Evolutionary conservation across 2,888 invertebrate species (phyloP).

Genomic region (Troides helena): DNA sequence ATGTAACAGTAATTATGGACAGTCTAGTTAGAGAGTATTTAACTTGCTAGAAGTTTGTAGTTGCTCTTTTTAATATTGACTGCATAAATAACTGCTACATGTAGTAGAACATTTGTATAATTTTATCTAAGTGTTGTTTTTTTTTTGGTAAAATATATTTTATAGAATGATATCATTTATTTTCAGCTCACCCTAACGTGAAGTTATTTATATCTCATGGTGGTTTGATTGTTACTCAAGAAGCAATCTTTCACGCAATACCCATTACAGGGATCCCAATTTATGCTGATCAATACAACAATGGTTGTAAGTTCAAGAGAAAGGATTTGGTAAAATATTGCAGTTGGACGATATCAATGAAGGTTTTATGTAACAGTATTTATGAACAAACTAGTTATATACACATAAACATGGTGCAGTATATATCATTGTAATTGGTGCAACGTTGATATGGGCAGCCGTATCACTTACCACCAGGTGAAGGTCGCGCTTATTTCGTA

Average conservation of each 20-base stretch:
- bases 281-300: conserved; percentile 75
- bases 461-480: too few species aligned
- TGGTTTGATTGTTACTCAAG: conserved; percentile 82
- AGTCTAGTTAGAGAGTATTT: too few species aligned
- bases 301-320: conserved; percentile 63
- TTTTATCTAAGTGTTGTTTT: too few species aligned
- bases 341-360: conserved; percentile 67
- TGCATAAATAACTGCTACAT: conserved; percentile 51
- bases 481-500: too few species aligned
- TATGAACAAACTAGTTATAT: too few species aligned
- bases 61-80: conserved; percentile 60
- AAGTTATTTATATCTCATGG: conserved; percentile 84
- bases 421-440: too few species aligned
- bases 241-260: conserved; percentile 81
- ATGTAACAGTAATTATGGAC: too few species aligned
- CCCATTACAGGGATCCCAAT: conserved; percentile 77
- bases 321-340: conserved; percentile 69
- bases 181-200: conserved; percentile 77
- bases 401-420: too few species aligned
- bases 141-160: too few species aligned
- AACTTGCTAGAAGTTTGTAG: too few species aligned
- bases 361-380: conserved; percentile 30
- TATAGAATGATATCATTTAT: not conserved
- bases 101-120: too few species aligned
- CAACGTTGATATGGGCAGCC: too few species aligned